Evolutionary conservation across 2,888 invertebrate species (phyloP).

Genomic region (Ochropacha duplaris): DNA sequence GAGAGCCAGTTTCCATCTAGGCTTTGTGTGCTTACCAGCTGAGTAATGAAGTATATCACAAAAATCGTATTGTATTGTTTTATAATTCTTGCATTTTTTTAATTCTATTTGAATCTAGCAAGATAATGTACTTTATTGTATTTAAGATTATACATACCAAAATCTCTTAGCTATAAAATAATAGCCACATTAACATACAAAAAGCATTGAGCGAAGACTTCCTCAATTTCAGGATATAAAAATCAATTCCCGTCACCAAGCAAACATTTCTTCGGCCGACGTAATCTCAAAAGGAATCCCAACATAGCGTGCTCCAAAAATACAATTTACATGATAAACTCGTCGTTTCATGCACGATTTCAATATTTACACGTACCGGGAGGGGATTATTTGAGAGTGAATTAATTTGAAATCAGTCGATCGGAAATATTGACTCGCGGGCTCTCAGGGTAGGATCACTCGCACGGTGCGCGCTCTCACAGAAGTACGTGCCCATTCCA

Average conservation of each 20-base stretch:
- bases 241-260: conserved; percentile 3
- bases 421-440: conserved; percentile 28
- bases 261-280: conserved; percentile 18
- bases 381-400: conserved; percentile 8
- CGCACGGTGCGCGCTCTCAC: too few species aligned
- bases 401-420: conserved; percentile 33
- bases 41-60: too few species aligned
- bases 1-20: too few species aligned
- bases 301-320: conserved; percentile 7
- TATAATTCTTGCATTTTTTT: conserved; percentile 18
- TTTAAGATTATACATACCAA: neutral
- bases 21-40: too few species aligned
- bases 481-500: neutral
- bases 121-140: too few species aligned
- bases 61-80: too few species aligned
- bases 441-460: neutral
- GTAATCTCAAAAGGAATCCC: conserved; percentile 18
- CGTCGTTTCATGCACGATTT: conserved; percentile 30
- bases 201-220: neutral
- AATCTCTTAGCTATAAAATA: neutral
- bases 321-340: conserved; percentile 27
- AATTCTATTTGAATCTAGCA: conserved; percentile 12
- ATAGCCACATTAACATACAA: conserved; percentile 2
- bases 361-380: conserved; percentile 20
- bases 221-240: neutral